Evolutionary conservation across 2,113 vertebrate genomes (phyloP).

Genomic region (Puntigrus tetrazona): DNA sequence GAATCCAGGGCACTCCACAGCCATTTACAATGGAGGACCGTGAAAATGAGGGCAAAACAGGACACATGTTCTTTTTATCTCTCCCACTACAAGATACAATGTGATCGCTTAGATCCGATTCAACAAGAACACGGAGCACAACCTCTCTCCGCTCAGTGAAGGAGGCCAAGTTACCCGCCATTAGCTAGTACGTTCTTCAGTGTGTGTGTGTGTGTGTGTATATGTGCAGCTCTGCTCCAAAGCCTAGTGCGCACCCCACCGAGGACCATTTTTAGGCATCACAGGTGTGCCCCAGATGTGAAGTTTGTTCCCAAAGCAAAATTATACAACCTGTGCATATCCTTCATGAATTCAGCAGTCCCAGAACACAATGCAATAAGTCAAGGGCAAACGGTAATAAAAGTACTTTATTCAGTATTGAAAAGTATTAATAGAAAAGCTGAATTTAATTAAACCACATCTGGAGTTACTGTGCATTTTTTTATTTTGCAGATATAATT

Average conservation of each 20-base stretch:
- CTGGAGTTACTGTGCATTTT: too few relatives aligned
- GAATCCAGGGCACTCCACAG: conserved; percentile 41
- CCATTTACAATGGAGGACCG: conserved; percentile 47
- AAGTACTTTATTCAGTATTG: background rate
- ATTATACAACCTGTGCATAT: background rate
- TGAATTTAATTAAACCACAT: background rate
- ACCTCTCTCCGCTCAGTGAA: background rate
- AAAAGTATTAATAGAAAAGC: background rate
- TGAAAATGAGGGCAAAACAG: conserved; percentile 49
- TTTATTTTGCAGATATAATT: background rate
- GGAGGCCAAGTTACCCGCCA: background rate
- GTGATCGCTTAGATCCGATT: background rate
- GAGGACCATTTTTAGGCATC: background rate
- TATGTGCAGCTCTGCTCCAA: background rate
- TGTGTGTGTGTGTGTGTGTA: too few relatives aligned
- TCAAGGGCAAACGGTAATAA: background rate
- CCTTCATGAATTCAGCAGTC: background rate
- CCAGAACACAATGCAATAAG: background rate
- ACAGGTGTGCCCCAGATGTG: background rate
- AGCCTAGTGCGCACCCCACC: background rate
- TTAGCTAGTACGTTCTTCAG: background rate
- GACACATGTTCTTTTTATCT: background rate
- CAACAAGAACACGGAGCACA: background rate
- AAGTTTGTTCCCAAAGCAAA: background rate
- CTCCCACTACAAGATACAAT: background rate